Evolutionary conservation across 2,113 vertebrate species (phyloP).

Genomic region (Picathartes gymnocephalus): DNA sequence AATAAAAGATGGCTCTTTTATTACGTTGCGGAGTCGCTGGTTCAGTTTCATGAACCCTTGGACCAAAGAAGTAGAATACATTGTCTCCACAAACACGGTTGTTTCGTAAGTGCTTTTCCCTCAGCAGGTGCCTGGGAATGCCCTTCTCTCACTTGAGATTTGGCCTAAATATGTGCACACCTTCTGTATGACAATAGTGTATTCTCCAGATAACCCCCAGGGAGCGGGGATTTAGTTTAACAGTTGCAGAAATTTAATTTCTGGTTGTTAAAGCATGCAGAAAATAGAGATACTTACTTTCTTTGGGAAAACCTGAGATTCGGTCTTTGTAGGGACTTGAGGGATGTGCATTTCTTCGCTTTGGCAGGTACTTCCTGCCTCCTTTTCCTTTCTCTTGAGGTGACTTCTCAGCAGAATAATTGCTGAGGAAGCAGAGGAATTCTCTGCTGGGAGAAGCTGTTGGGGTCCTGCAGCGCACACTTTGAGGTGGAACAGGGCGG

Average conservation of each 20-base stretch:
- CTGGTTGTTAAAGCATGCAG: neutral
- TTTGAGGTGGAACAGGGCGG: neutral
- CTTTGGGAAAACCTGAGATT: neutral
- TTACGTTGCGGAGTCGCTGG: conserved; percentile 95
- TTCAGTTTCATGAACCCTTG: conserved; percentile 99
- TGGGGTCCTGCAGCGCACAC: neutral
- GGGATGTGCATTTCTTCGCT: neutral
- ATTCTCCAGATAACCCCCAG: neutral
- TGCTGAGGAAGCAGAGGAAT: neutral
- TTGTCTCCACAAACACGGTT: conserved; percentile 96
- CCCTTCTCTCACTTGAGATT: neutral
- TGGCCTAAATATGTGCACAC: neutral
- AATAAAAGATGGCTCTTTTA: conserved; percentile 98
- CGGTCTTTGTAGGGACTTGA: accelerated
- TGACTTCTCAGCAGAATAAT: neutral
- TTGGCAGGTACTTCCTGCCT: neutral
- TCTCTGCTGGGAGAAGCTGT: neutral
- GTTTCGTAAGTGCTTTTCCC: conserved; percentile 87
- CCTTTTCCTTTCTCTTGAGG: neutral
- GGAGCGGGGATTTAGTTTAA: neutral
- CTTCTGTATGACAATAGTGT: neutral
- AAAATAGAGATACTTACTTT: neutral
- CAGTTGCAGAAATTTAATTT: neutral
- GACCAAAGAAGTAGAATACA: conserved; percentile 99
- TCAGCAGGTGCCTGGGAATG: neutral